A percentile compares a stretch with the other conserved stretches of the same genome.
Evolutionary conservation across 2,888 invertebrate species (phyloP).

Genomic region (Leuctra nigra): DNA sequence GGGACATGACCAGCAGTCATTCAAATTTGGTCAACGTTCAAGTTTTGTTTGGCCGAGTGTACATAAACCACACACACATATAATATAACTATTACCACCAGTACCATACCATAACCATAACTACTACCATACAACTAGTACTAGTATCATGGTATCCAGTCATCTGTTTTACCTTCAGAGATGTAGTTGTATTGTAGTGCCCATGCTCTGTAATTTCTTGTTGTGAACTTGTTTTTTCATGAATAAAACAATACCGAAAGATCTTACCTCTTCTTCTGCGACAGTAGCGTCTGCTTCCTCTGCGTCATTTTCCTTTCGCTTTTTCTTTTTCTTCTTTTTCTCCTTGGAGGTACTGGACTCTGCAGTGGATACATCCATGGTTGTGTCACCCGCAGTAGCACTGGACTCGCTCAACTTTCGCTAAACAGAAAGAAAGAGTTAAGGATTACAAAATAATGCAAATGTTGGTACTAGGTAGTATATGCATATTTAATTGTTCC

Average conservation of each 20-base stretch:
- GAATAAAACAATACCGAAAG: not conserved
- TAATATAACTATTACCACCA: too few relatives aligned
- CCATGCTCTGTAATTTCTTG: too few relatives aligned
- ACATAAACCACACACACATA: too few relatives aligned
- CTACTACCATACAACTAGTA: too few relatives aligned
- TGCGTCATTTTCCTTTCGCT: constrained; percentile 33
- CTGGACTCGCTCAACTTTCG: constrained; percentile 20
- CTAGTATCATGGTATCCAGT: too few relatives aligned
- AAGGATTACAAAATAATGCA: not conserved
- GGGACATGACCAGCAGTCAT: too few relatives aligned
- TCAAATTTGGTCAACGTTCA: too few relatives aligned
- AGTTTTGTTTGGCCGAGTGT: too few relatives aligned
- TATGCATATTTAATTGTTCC: not conserved
- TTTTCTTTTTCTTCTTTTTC: constrained; percentile 39
- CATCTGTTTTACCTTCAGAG: too few relatives aligned
- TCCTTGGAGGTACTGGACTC: constrained; percentile 8
- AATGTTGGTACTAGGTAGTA: not conserved
- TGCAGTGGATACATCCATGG: not conserved
- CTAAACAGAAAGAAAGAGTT: constrained; percentile 6
- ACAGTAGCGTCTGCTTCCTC: constrained; percentile 38
- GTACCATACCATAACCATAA: too few relatives aligned
- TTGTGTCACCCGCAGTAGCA: not conserved
- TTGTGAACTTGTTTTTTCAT: not conserved
- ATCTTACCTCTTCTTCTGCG: constrained; percentile 31
- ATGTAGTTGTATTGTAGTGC: too few relatives aligned